These are phyloP conservation scores for Carollia perspicillata DNA, from an alignment of 2,113 vertebrate species.

Conservation along the genomic window DNA sequence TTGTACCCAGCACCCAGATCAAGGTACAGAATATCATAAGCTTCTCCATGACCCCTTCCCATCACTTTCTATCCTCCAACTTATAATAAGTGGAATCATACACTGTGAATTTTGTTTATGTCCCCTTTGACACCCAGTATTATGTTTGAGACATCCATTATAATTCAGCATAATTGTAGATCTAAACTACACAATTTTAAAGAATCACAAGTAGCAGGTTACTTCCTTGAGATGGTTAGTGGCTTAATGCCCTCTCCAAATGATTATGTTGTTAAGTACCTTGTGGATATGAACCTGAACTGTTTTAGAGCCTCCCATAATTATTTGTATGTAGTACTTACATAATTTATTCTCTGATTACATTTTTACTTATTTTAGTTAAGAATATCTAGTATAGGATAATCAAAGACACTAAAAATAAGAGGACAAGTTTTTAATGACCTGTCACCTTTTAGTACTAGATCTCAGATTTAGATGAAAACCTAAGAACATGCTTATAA, in stretches of 20 bases:
- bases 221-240: not conserved
- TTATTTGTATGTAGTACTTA: slow-evolving; percentile 18
- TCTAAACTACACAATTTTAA: not conserved
- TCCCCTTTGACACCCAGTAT: not conserved
- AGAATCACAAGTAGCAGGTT: not conserved
- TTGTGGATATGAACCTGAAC: not conserved
- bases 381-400: not conserved
- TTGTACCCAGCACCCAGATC: not conserved
- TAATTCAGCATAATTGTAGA: not conserved
- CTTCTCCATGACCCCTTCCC: not conserved
- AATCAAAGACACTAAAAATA: not conserved
- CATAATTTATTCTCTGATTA: slow-evolving; percentile 12
- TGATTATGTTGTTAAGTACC: not conserved
- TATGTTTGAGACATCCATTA: not conserved
- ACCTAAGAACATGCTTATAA: not conserved
- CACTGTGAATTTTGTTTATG: not conserved
- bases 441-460: not conserved
- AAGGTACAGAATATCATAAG: not conserved
- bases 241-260: not conserved
- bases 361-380: not conserved
- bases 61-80: not conserved
- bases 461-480: slow-evolving; percentile 10
- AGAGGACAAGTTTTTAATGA: not conserved
- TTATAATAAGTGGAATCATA: not conserved
- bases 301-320: not conserved